Base-by-base conservation (phyloP, 2,888 invertebrate species). In the Drosophila antonietae region DNA sequence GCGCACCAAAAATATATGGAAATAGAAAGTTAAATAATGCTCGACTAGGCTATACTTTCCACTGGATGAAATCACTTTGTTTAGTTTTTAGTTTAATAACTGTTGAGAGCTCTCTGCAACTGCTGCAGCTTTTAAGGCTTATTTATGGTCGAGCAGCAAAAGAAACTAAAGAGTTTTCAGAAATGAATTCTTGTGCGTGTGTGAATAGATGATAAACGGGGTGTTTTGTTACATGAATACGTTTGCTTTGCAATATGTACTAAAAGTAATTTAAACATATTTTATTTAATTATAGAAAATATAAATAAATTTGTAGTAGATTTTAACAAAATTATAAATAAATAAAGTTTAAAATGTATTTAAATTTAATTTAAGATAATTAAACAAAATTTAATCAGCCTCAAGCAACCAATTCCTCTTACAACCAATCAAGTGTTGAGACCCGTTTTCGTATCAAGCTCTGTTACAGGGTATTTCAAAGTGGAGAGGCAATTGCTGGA, bases 1-100 rank as follows among this genome's bases (percentile, higher is more conserved):
- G 55, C 71, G 44, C 55, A 55, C 64, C 68, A 70, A 84, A 70
- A 70, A 71, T 73, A 58, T 62, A 53, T 74, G 55, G 31, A 7
- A 37, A 63, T 33, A 33, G 41, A 20, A n/a, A 52, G 7, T n/a
- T 12, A 20, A 1, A 71, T 43, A 35, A 46, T 49, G 53, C 47
- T 44, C 63, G 51, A 73, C 60, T 68, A 14, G 20, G 9, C 39
- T 1, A 73, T 75, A 71, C 78, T 51, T 9, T 33, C 35, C 37
- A 10, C 37, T 23, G 8, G 14, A 12, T 51, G 1, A 18, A 51
- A 51, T 18, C 51, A 33, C 18, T 18, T 51, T 33, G 37, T 23
- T 53, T 23, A 15, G 23, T 2, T 10, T 6, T 14, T 18, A 33
- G 18, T 35, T 51, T 35, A 51, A 35, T 18, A 18, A 7, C 33